Percentiles rank a stretch among this genome's conserved stretches.
phyloP scores from a whole-genome alignment of 2,797 vertebrate species.

The Carduelis carduelis region DNA sequence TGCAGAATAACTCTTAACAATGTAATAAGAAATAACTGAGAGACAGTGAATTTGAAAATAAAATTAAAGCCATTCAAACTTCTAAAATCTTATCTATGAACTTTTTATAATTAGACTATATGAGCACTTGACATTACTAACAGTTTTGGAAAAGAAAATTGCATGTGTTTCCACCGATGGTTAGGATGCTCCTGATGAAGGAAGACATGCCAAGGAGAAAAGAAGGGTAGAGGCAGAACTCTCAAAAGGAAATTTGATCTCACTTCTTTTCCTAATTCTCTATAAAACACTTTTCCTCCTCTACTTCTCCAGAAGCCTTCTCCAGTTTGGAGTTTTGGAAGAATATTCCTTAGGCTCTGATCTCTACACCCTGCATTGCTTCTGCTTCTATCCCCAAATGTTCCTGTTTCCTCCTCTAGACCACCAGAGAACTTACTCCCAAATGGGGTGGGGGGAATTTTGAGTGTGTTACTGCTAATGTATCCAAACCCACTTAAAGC shows the following conservation, averaged over 20 bases:
- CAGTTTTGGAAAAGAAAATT: neutral
- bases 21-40: neutral
- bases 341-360: neutral
- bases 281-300: neutral
- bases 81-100: neutral
- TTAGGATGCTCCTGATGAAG: neutral
- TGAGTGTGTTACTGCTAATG: neutral
- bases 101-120: rapidly evolving
- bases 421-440: neutral
- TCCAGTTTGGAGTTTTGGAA: neutral
- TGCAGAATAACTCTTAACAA: neutral
- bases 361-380: neutral
- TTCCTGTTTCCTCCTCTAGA: neutral
- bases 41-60: neutral
- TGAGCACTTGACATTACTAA: neutral
- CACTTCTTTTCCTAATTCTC: neutral
- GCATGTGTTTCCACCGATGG: neutral
- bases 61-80: neutral
- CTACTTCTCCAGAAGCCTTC: neutral
- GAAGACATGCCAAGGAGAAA: neutral
- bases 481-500: neutral
- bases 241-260: neutral
- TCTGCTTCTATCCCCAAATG: neutral
- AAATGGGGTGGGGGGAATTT: rapidly evolving
- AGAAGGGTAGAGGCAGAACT: neutral